Percentiles rank a stretch among this genome's conserved stretches.
These are phyloP conservation scores for Laticauda colubrina DNA, from an alignment of 2,113 vertebrate species.

Conservation along the genomic window DNA sequence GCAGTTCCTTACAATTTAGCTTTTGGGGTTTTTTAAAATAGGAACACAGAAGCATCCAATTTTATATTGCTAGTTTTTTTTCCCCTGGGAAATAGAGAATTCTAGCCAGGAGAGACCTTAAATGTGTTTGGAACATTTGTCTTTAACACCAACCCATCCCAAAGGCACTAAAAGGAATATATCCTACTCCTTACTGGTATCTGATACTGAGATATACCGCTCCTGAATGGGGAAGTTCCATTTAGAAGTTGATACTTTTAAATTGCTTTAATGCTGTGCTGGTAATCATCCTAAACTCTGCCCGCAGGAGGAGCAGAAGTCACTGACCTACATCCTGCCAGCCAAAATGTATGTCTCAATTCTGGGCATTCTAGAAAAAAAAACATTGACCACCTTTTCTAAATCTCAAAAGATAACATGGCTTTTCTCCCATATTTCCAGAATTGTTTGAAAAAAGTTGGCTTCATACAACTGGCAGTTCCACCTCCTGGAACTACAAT, in stretches of 20 bases:
- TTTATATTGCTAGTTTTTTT: background rate
- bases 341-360: background rate
- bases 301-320: background rate
- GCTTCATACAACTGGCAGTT: background rate
- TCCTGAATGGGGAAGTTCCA: background rate
- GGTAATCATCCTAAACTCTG: background rate
- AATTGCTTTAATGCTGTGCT: background rate
- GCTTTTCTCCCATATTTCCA: background rate
- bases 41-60: background rate
- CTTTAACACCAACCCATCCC: background rate
- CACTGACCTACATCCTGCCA: background rate
- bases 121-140: background rate
- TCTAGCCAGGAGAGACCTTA: background rate
- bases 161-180: background rate
- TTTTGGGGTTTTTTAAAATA: background rate
- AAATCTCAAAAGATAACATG: background rate
- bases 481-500: background rate
- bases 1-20: background rate
- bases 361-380: background rate
- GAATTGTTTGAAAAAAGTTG: background rate
- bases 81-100: background rate
- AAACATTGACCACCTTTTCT: background rate
- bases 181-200: background rate
- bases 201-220: background rate
- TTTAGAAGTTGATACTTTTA: background rate